Evolutionary conservation across 2,797 vertebrate genomes (phyloP).

Genomic region (Apogon hyalosoma): DNA sequence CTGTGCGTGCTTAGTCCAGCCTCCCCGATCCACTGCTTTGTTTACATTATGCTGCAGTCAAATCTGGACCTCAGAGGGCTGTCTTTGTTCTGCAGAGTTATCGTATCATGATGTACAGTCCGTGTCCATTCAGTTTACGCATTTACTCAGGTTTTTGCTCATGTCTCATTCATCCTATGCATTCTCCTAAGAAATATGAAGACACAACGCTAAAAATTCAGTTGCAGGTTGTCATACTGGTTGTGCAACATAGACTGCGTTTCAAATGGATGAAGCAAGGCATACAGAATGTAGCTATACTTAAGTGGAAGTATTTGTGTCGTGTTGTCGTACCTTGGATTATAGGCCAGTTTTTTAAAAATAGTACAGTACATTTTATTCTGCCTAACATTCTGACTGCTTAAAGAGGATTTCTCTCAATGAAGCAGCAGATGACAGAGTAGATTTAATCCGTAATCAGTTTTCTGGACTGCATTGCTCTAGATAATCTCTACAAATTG

Average conservation of each 20-base stretch:
- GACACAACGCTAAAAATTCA: too few species aligned
- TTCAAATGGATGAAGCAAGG: neutral
- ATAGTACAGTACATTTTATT: neutral
- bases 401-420: slow-evolving; percentile 22
- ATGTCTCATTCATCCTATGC: neutral
- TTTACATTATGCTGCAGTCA: slow-evolving; percentile 71
- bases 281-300: neutral
- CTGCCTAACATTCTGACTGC: neutral
- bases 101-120: neutral
- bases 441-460: slow-evolving; percentile 48
- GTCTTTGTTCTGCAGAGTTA: slow-evolving; percentile 44
- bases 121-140: neutral
- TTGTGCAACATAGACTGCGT: neutral
- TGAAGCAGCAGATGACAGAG: slow-evolving; percentile 40
- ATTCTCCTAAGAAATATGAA: neutral
- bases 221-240: neutral
- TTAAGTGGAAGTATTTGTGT: neutral
- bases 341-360: neutral
- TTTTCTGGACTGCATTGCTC: slow-evolving; percentile 39
- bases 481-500: slow-evolving; percentile 66
- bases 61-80: slow-evolving; percentile 22
- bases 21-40: slow-evolving; percentile 59
- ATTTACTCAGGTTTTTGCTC: neutral
- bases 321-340: neutral
- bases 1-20: slow-evolving; percentile 33